Conservation (phyloP, 2,888 invertebrate genomes). For the Venusia cambrica region DNA sequence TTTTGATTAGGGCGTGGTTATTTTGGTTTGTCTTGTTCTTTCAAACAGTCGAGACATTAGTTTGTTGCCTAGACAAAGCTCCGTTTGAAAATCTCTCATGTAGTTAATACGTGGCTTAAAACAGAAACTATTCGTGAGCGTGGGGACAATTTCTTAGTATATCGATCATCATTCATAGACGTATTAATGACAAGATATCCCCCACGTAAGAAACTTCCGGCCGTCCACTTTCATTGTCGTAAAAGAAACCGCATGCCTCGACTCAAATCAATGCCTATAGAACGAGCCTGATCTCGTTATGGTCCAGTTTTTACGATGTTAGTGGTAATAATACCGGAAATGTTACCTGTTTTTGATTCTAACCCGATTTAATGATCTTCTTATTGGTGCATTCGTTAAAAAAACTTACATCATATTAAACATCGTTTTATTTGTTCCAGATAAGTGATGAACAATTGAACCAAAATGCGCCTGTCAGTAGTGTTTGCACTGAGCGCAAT, state of each 20-base stretch:
- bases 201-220: constrained; percentile 27
- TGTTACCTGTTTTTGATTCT: constrained; percentile 58
- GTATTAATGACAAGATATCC: constrained; percentile 25
- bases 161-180: constrained; percentile 17
- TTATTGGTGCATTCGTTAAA: constrained; percentile 27
- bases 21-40: too few species aligned
- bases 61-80: too few species aligned
- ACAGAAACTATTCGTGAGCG: too few species aligned
- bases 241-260: constrained; percentile 26
- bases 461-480: constrained; percentile 63
- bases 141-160: too few species aligned
- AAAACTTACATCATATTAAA: too few species aligned
- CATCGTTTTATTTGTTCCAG: constrained; percentile 74
- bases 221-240: constrained; percentile 27
- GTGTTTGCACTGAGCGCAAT: constrained; percentile 60
- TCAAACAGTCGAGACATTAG: too few species aligned
- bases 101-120: too few species aligned
- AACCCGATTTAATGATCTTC: constrained; percentile 48
- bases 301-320: constrained; percentile 46
- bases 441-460: constrained; percentile 54
- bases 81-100: too few species aligned
- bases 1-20: too few species aligned
- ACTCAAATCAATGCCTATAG: constrained; percentile 32
- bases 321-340: constrained; percentile 55
- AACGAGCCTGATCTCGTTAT: constrained; percentile 43